phyloP scores from a whole-genome alignment of 2,113 vertebrate genomes.

The Lynx canadensis region DNA sequence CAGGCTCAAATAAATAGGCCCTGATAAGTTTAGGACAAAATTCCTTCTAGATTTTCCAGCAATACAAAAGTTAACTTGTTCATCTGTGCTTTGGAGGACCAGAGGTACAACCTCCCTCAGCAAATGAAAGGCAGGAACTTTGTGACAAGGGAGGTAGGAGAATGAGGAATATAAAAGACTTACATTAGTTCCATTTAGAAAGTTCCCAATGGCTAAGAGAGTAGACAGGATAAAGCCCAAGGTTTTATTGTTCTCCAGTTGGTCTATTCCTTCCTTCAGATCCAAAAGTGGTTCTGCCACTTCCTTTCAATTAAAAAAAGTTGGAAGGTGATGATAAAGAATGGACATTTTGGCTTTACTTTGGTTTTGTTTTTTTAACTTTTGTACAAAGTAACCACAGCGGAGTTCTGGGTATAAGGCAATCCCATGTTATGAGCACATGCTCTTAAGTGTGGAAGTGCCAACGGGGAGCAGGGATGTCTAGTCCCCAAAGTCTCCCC shows the following conservation, averaged over 20 bases:
- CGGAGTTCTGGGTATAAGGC: background rate
- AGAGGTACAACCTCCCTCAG: background rate
- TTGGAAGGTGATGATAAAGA: background rate
- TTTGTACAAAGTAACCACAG: background rate
- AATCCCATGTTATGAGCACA: background rate
- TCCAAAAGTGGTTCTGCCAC: slow-evolving; percentile 97
- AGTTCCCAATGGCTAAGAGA: slow-evolving; percentile 96
- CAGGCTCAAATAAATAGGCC: background rate
- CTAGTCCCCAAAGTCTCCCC: background rate
- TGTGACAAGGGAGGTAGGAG: background rate
- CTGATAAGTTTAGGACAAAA: background rate
- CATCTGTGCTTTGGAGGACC: background rate
- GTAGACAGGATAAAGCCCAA: slow-evolving; percentile 96
- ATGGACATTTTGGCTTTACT: background rate
- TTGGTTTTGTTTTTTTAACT: background rate
- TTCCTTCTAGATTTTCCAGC: background rate
- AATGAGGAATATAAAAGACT: slow-evolving; percentile 80
- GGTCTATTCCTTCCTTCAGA: slow-evolving; percentile 99
- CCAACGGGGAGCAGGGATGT: background rate
- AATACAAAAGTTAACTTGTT: background rate
- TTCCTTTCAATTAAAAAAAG: slow-evolving; percentile 88
- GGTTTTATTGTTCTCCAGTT: slow-evolving; percentile 97
- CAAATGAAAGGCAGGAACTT: background rate
- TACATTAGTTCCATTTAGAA: slow-evolving; percentile 97
- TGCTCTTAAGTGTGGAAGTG: background rate